Evolutionary conservation across 2,888 invertebrate species (phyloP), one percentile per base, ranked within the genome.

Genomic region (Coelogynopora nodosa): DNA sequence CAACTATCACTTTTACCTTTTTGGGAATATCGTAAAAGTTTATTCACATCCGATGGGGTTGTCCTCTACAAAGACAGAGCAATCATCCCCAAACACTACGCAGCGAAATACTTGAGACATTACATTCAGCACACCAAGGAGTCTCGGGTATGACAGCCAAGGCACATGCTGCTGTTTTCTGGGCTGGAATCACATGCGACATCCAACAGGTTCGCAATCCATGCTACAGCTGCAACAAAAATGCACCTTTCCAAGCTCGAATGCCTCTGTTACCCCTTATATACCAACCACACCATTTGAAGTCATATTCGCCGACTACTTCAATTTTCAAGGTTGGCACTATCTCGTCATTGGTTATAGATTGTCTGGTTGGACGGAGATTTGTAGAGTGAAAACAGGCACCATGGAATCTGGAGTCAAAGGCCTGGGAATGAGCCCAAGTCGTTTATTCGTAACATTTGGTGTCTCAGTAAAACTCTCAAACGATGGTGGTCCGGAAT

Each of bases 361-460:
- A 67, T 67, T 67, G 67, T 67, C 67, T 18, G 67, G 67, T 18
- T 67, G 27, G 88, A 88, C 49, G 85, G 88, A 49, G 87, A 88
- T 80, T 88, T 87, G 88, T 85, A 88, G 88, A 87, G 88, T 87
- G 0, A 88, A 88, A 67, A 87, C 87, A 30, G 30, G 86, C 23
- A 86, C 31, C 67, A 86, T 88, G 28, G 85, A 87, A 10, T 86
- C 84, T 27, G 88, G 88, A 67, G 88, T 88, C 84, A 84, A 80
- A 23, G 88, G 88, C 1, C 87, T 88, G 1, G 82, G 88, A 13
- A 86, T 83, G 18, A 13, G 87, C 2, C 85, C 88, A 0, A 84
- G 88, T 2, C 30, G 84, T 30, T 86, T 86, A 82, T 88, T 88
- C 31, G 88, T 88, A 13, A 89, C 88, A n/a, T 89, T 88, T 84